A percentile compares a stretch with the other conserved stretches of the same genome.
Conservation (phyloP, 2,888 invertebrate species). For the Pachliopta kotzebuea region DNA sequence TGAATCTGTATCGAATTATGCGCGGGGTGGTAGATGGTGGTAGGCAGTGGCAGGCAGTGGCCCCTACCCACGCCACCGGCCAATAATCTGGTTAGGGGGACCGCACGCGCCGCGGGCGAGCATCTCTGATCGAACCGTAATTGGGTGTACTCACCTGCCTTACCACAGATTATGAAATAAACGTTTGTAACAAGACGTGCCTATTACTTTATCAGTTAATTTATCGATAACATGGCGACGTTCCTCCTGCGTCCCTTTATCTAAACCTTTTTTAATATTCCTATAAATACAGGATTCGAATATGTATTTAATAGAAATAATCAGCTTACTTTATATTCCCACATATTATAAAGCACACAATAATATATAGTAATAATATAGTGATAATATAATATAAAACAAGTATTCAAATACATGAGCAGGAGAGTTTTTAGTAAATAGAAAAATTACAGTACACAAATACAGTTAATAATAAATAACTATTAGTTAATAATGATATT, state of each 20-base stretch:
- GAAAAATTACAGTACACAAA: too few species aligned
- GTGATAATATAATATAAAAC: too few species aligned
- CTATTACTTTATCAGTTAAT: conserved; percentile 14
- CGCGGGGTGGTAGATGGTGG: conserved; percentile 36
- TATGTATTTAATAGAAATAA: too few species aligned
- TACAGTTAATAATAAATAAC: too few species aligned
- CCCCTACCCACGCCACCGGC: conserved; percentile 38
- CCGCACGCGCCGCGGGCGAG: conserved; percentile 56
- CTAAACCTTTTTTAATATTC: not conserved
- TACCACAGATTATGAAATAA: conserved; percentile 43
- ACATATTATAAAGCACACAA: too few species aligned
- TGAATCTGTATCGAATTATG: conserved; percentile 57
- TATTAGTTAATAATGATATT: too few species aligned
- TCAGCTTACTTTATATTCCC: too few species aligned
- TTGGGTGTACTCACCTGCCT: conserved; percentile 65
- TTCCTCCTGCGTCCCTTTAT: not conserved
- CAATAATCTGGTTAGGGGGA: conserved; percentile 68
- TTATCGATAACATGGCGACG: conserved; percentile 6
- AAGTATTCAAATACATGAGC: too few species aligned
- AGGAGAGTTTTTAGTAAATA: too few species aligned
- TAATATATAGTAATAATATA: too few species aligned
- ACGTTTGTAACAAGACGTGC: conserved; percentile 26
- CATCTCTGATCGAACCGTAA: conserved; percentile 69
- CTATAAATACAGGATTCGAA: too few species aligned
- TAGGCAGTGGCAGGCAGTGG: conserved; percentile 30